phyloP scores from a whole-genome alignment of 1,140 invertebrate genomes.

The Sitodiplosis mosellana region DNA sequence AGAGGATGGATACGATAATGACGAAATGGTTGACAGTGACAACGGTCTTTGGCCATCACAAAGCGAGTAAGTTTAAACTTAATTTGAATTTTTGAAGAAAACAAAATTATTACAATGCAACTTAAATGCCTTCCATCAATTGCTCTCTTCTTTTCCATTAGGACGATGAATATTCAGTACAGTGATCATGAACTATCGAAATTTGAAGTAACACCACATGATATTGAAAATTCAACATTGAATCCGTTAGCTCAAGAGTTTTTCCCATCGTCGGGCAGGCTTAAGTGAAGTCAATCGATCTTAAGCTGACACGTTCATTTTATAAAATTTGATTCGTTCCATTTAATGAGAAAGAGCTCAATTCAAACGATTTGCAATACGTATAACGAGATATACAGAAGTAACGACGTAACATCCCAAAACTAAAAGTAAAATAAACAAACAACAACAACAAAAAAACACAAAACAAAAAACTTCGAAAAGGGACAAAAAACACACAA shows the following conservation, averaged over 20 bases:
- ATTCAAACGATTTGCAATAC: too few relatives aligned
- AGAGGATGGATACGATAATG: slow-evolving; percentile 39
- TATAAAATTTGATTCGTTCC: too few relatives aligned
- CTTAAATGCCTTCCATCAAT: neutral
- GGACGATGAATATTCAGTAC: slow-evolving; percentile 9
- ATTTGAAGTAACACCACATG: slow-evolving; percentile 20
- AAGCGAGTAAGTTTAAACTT: slow-evolving; percentile 4
- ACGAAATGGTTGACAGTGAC: slow-evolving; percentile 29
- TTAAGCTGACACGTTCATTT: too few relatives aligned
- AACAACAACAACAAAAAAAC: too few relatives aligned
- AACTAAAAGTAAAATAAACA: too few relatives aligned
- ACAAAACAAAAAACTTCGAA: too few relatives aligned
- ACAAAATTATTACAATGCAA: neutral
- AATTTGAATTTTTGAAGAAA: neutral
- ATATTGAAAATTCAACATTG: slow-evolving; percentile 37
- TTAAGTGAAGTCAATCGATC: too few relatives aligned
- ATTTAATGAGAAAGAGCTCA: too few relatives aligned
- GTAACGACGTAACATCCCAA: too few relatives aligned
- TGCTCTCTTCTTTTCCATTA: neutral
- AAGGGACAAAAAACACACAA: too few relatives aligned
- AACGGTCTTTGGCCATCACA: slow-evolving; percentile 6
- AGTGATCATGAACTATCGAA: slow-evolving; percentile 18
- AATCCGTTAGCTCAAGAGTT: slow-evolving; percentile 66
- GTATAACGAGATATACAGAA: too few relatives aligned
- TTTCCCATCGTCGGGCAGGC: slow-evolving; percentile 28